Evolutionary conservation across 2,888 invertebrate species (phyloP), one percentile per base, ranked within the genome.

Genomic region (Lacanobia oleracea): DNA sequence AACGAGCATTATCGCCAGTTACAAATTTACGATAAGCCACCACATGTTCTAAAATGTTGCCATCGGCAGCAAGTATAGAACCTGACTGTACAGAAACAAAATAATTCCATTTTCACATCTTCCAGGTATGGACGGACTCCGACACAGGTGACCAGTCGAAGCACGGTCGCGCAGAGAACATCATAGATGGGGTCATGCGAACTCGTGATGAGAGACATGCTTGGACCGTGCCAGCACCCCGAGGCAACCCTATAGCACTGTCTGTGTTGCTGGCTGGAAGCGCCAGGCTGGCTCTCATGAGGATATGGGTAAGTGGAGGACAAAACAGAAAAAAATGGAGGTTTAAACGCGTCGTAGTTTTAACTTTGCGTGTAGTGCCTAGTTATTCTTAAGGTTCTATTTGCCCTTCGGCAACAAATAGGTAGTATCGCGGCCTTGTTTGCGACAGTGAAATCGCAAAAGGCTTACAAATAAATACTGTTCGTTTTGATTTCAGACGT

Each of bases 121-220:
- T 21, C 37, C 56, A 97, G 94, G 95, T 98, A 40, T 95, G 98
- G 91, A 97, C 97, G 1, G 97, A 97, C 87, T 97, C 97, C 60
- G 96, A 96, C 69, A 89, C 93, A 0, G 94, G 93, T 1, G 95
- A 95, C 73, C 93, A 93, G n/a, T 90, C 93, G 0, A 85, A 88
- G 66, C 96, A 96, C 82, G 97, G 97, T 75, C 97, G 97, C 1
- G 95, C 97, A 0, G 94, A 95, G 64, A 98, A 97, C 91, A 91
- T 98, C 37, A 92, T 97, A 33, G 98, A 98, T 87, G 97, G 98
- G 0, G 96, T 97, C 8, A 97, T 98, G 87, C 94, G 97, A 56
- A 98, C 98, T 0, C 96, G 97, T 70, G 98, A 98, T 89, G 98
- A 98, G 91, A 96, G 97, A 53, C 98, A 98, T 93, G 96, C 98